Evolutionary conservation across 2,888 invertebrate genomes (phyloP), one percentile per base, ranked within the genome.

Genomic region (Pollenia amentaria): DNA sequence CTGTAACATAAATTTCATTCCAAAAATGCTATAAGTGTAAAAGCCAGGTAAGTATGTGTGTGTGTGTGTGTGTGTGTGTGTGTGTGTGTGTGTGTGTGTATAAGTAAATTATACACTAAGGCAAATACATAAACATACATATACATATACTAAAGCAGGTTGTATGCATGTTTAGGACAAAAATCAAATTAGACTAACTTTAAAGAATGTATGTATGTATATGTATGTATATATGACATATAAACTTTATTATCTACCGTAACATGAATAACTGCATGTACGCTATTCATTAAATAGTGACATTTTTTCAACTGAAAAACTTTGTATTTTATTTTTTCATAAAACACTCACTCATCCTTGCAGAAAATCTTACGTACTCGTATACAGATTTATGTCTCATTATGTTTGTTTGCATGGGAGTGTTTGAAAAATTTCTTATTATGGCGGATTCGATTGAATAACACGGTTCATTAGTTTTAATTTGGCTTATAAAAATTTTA

Each of bases 401-500:
- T 42, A 55, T 44, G 18, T 38, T 44, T 40, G 6, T 64, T n/a
- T 21, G 1, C 12, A 16, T 51, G 44, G 16, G 12, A 46, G 46
- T 40, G n/a, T 55, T 11, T 3, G 11, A 1, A 4, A 29, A 44
- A 48, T 51, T 70, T 81, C 18, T 67, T 57, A 21, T 48, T 81
- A 67, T 57, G 9, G 67, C 42, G 57, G 21, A 42, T 81, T 81
- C 81, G 48, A 81, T 81, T 75, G 75, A 57, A 75, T 81, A 73
- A 81, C 57, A 75, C 60, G 75, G 65, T 81, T 81, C 73, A 81
- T 67, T 75, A 75, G 73, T 81, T 75, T 75, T 81, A 81, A 75
- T 81, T 81, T 81, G 75, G 81, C 75, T 81, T 67, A 81, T 75
- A 51, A 65, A 57, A 65, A 65, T 18, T 29, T 60, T 40, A 40